Evolutionary conservation across 2,797 vertebrate species (phyloP).

Genomic region (Sebastes vulpes): DNA sequence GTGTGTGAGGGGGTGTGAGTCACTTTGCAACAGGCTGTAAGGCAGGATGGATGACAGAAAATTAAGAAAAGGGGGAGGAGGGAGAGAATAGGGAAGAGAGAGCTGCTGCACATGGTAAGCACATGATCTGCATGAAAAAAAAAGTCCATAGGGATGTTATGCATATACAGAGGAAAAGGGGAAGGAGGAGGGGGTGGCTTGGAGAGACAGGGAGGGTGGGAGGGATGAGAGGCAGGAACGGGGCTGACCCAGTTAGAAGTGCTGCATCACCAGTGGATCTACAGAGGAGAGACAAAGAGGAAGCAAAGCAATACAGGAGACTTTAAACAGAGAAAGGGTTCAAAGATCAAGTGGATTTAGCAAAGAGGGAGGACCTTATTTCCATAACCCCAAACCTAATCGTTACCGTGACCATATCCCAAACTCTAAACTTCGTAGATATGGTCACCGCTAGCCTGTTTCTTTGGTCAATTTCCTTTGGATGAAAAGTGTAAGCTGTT

Average conservation of each 20-base stretch:
- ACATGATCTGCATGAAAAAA: slow-evolving; percentile 63
- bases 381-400: neutral
- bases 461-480: neutral
- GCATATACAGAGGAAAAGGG: slow-evolving; percentile 27
- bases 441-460: neutral
- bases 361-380: neutral
- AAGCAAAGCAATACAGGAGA: slow-evolving; percentile 8
- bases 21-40: slow-evolving; percentile 47
- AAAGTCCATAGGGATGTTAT: slow-evolving; percentile 14
- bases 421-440: neutral
- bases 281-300: slow-evolving; percentile 36
- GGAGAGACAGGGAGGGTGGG: slow-evolving; percentile 35
- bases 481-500: neutral
- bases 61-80: slow-evolving; percentile 24
- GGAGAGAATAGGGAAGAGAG: slow-evolving; percentile 4
- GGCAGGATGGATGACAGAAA: slow-evolving; percentile 23
- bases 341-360: neutral
- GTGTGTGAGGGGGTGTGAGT: neutral
- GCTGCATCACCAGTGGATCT: slow-evolving; percentile 74
- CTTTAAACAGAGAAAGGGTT: neutral
- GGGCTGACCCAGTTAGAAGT: slow-evolving; percentile 80
- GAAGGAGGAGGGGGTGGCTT: slow-evolving; percentile 14
- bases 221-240: slow-evolving; percentile 49
- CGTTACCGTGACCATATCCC: neutral
- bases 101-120: slow-evolving; percentile 62